A percentile compares a stretch with the other conserved stretches of the same genome.
These are phyloP conservation scores for Plodia interpunctella DNA, from an alignment of 1,140 invertebrate genomes.

Conservation along the genomic window DNA sequence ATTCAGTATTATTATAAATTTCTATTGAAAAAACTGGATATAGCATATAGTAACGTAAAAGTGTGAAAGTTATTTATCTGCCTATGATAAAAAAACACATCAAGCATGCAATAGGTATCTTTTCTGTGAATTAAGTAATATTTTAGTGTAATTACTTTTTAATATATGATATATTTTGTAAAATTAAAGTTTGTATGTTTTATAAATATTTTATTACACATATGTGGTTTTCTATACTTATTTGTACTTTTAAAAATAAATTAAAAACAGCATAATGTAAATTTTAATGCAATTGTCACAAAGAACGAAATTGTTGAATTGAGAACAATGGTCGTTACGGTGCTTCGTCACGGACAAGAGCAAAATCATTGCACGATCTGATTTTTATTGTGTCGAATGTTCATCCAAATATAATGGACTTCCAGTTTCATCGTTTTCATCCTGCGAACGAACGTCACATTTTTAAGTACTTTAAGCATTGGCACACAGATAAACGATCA, in stretches of 20 bases:
- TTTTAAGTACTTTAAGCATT: background rate
- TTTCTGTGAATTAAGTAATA: background rate
- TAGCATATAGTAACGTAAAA: constrained; percentile 58
- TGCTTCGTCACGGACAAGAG: constrained; percentile 55
- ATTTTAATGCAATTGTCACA: constrained; percentile 12
- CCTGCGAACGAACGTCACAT: constrained; percentile 14
- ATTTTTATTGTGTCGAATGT: constrained; percentile 51
- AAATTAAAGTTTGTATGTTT: background rate
- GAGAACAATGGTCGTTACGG: constrained; percentile 61
- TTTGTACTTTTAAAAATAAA: background rate
- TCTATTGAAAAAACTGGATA: constrained; percentile 61
- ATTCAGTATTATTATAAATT: constrained; percentile 71
- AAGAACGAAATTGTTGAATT: constrained; percentile 30
- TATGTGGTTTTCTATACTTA: background rate
- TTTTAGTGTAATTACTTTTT: background rate
- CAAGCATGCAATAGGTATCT: background rate
- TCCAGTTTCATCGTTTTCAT: constrained; percentile 8
- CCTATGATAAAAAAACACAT: constrained; percentile 1
- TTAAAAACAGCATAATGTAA: background rate
- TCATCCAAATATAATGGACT: constrained; percentile 12
- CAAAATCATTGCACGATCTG: constrained; percentile 60
- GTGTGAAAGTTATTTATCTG: constrained; percentile 27
- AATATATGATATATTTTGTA: constrained; percentile 13
- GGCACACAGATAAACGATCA: too few relatives aligned
- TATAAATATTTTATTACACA: background rate